Conservation (phyloP, 2,113 vertebrate genomes). For the Saccopteryx leptura region DNA sequence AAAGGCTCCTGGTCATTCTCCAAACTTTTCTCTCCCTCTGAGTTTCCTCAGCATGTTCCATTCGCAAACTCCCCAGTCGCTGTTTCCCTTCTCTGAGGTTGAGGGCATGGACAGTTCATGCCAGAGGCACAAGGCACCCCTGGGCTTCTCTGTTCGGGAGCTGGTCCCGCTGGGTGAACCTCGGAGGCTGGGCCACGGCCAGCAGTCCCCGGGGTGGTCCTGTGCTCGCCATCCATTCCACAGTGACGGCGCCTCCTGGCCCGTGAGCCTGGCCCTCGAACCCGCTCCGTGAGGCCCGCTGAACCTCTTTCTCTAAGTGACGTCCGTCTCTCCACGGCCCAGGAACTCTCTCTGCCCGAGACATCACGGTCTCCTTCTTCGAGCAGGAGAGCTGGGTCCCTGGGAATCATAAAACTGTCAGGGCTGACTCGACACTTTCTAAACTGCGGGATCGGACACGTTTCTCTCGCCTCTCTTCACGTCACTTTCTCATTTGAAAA, state of each 20-base stretch:
- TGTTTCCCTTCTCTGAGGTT: background rate
- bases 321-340: background rate
- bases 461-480: background rate
- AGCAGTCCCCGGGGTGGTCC: no score
- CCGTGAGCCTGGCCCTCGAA: no score
- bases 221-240: no score
- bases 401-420: background rate
- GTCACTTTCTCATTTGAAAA: constrained; percentile 35
- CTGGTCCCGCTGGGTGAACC: no score
- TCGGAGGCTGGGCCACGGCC: no score
- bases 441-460: background rate
- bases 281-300: background rate
- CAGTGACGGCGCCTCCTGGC: no score
- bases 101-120: no score
- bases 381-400: background rate
- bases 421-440: background rate
- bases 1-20: background rate
- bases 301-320: background rate
- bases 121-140: no score
- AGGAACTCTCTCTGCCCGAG: background rate
- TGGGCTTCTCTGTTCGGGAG: no score
- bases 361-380: background rate
- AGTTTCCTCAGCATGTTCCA: background rate
- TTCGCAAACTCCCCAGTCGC: background rate
- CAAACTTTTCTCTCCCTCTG: constrained; percentile 12